Evolutionary conservation across 1,140 invertebrate species (phyloP).

Genomic region (Parapsyche elsis): DNA sequence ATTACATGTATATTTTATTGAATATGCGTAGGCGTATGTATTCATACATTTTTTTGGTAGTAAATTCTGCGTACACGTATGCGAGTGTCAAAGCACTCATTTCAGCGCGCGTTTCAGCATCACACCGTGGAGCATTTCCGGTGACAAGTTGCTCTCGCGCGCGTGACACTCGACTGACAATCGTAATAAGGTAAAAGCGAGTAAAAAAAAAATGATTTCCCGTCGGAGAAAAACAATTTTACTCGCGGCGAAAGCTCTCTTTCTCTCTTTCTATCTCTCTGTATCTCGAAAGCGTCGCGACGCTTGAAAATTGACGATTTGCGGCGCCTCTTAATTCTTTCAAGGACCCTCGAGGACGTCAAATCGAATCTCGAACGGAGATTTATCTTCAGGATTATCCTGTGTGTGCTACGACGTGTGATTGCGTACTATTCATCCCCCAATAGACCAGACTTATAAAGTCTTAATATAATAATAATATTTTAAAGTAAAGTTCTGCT

Average conservation of each 20-base stretch:
- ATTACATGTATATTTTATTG: too few species aligned
- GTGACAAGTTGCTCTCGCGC: constrained; percentile 28
- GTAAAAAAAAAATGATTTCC: constrained; percentile 19
- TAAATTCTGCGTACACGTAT: too few species aligned
- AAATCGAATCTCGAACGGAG: constrained; percentile 15
- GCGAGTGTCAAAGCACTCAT: background rate
- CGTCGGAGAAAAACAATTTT: constrained; percentile 18
- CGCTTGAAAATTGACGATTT: constrained; percentile 14
- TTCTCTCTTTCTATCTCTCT: too few species aligned
- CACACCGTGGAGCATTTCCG: constrained; percentile 22
- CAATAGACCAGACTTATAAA: too few species aligned
- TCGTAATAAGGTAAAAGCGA: constrained; percentile 19
- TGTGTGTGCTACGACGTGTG: too few species aligned
- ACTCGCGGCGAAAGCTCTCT: background rate
- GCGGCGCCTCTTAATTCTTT: background rate
- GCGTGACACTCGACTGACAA: constrained; percentile 22
- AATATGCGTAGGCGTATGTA: too few species aligned
- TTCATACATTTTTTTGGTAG: too few species aligned
- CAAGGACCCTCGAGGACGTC: background rate
- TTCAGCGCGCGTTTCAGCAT: background rate
- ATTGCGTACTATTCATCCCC: too few species aligned
- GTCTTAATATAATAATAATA: too few species aligned
- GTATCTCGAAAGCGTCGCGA: too few species aligned
- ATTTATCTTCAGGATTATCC: background rate
- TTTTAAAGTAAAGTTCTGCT: too few species aligned